Evolutionary conservation across 2,888 invertebrate species (phyloP).

Genomic region (Epiperipatus broadwayi): DNA sequence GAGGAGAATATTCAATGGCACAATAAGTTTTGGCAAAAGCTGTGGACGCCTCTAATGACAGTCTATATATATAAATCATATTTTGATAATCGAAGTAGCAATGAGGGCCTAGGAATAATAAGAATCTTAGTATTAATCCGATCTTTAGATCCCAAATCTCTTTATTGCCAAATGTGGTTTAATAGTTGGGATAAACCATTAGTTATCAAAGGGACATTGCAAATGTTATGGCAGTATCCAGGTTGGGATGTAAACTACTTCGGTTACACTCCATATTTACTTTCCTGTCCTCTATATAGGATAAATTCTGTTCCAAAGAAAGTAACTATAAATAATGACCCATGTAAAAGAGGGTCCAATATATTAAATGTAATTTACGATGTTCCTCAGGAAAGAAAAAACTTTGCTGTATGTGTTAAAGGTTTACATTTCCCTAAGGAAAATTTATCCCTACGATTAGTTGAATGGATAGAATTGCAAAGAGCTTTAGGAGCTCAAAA

Average conservation of each 20-base stretch:
- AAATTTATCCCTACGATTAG: constrained; percentile 64
- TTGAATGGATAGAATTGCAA: constrained; percentile 84
- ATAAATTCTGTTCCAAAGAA: constrained; percentile 24
- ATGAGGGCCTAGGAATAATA: no score
- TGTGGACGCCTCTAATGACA: no score
- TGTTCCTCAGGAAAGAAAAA: constrained; percentile 26
- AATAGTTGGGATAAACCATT: neutral
- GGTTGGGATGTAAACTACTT: constrained; percentile 15
- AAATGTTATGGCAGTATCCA: constrained; percentile 17
- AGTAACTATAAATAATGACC: constrained; percentile 35
- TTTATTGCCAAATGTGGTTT: constrained; percentile 15
- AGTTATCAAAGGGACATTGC: neutral
- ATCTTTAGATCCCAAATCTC: neutral
- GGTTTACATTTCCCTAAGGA: constrained; percentile 41
- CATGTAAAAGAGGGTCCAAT: constrained; percentile 35
- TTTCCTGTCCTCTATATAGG: constrained; percentile 42
- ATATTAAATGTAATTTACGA: constrained; percentile 31
- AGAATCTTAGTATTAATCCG: no score
- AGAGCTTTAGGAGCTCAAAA: constrained; percentile 71
- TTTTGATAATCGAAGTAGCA: no score
- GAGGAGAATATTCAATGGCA: no score
- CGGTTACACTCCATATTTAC: constrained; percentile 37
- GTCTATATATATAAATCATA: no score
- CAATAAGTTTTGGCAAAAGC: no score
- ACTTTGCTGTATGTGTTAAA: constrained; percentile 49